Conservation (phyloP, 1,140 invertebrate genomes). For the Danaus plexippus region DNA sequence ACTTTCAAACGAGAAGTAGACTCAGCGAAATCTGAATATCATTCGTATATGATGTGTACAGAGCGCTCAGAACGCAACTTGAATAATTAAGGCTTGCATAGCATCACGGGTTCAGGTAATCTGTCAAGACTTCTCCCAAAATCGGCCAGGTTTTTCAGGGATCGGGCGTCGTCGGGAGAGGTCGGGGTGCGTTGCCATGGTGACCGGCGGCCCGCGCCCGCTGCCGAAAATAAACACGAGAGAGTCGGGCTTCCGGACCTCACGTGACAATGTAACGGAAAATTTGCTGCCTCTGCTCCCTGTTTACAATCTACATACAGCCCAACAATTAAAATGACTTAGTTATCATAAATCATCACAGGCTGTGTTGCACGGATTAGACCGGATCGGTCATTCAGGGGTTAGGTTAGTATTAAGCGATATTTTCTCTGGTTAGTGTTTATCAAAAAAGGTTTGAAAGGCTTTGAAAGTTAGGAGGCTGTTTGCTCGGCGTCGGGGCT, state of each 20-base stretch:
- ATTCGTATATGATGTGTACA: conserved; percentile 19
- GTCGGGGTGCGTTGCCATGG: conserved; percentile 59
- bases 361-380: too few species aligned
- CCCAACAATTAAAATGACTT: too few species aligned
- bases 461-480: conserved; percentile 30
- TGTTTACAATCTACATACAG: too few species aligned
- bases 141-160: conserved; percentile 34
- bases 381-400: not conserved
- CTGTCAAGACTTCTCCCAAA: conserved; percentile 35
- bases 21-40: conserved; percentile 14
- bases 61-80: conserved; percentile 19
- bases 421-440: conserved; percentile 5
- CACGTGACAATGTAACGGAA: conserved; percentile 11
- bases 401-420: conserved; percentile 2
- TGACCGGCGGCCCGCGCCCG: conserved; percentile 49
- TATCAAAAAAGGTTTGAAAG: conserved; percentile 9
- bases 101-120: conserved; percentile 24
- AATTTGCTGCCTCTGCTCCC: too few species aligned
- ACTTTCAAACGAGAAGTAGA: not conserved
- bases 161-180: conserved; percentile 31
- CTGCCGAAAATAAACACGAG: conserved; percentile 63
- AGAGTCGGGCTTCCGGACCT: conserved; percentile 22
- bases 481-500: conserved; percentile 28
- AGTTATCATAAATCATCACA: too few species aligned
- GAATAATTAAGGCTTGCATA: conserved; percentile 22